Percentiles rank a stretch among this genome's conserved stretches.
Conservation (phyloP, 2,113 vertebrate genomes). For the Sander vitreus region DNA sequence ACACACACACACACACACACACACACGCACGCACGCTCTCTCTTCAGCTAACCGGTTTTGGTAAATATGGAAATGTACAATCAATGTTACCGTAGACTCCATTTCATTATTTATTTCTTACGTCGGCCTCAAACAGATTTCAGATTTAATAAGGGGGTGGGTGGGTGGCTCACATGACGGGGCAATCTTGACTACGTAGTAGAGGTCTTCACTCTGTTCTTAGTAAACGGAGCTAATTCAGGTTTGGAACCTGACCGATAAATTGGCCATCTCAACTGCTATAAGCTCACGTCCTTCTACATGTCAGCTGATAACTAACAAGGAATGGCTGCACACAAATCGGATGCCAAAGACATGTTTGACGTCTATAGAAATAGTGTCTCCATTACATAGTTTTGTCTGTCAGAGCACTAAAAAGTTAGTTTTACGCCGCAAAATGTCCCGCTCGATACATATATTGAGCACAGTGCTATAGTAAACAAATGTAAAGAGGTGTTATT, state of each 20-base stretch:
- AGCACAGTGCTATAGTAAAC: background rate
- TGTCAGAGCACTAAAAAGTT: background rate
- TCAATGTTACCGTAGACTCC: background rate
- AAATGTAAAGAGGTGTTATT: background rate
- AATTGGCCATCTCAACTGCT: too few species aligned
- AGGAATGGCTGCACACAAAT: background rate
- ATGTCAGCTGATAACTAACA: background rate
- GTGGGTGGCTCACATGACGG: background rate
- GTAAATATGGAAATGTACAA: background rate
- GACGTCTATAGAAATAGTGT: background rate
- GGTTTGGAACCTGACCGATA: background rate
- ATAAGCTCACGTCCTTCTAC: background rate
- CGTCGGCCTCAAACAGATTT: background rate
- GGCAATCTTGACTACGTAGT: background rate
- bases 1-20: background rate
- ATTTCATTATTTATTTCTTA: background rate
- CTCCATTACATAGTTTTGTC: background rate
- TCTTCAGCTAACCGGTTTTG: background rate
- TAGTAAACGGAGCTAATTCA: background rate
- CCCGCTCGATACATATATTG: background rate
- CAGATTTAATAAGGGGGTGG: background rate
- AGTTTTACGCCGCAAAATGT: background rate
- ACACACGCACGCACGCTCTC: background rate
- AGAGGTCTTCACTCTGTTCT: slow-evolving; percentile 11
- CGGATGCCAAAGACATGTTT: background rate